Percentiles rank a stretch among this genome's conserved stretches.
Conservation (phyloP, 2,797 vertebrate species). For the Tragopan temminckii region DNA sequence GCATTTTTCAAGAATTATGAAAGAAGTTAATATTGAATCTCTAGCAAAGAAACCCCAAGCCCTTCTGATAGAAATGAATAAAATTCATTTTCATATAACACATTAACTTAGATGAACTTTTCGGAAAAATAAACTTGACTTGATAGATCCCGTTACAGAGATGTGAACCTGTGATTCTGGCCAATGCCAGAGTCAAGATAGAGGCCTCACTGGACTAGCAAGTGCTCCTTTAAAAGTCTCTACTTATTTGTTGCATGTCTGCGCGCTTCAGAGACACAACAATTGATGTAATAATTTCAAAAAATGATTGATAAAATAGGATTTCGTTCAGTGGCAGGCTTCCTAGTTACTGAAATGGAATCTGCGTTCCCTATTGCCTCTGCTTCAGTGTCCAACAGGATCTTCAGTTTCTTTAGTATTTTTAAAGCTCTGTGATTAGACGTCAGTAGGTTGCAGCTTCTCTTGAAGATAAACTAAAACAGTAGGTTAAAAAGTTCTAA, state of each 20-base stretch:
- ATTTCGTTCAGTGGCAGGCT: not conserved
- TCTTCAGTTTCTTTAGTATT: conserved; percentile 9
- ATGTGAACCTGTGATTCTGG: not conserved
- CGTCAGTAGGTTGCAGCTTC: conserved; percentile 59
- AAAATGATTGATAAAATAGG: not conserved
- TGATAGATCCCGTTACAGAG: not conserved
- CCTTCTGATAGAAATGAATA: not conserved
- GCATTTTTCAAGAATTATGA: not conserved
- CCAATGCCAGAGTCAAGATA: not conserved
- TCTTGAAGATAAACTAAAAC: conserved; percentile 67
- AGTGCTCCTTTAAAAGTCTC: conserved; percentile 3
- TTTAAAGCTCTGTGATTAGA: conserved; percentile 51
- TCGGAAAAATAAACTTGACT: not conserved
- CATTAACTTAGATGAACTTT: not conserved
- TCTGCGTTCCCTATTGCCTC: not conserved
- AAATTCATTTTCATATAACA: not conserved
- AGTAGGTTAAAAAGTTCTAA: conserved; percentile 75
- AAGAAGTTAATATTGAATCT: not conserved
- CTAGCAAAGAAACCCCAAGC: not conserved
- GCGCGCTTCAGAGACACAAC: not conserved
- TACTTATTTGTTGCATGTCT: not conserved
- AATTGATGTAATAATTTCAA: not conserved
- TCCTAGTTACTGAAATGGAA: not conserved
- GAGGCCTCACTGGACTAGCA: not conserved
- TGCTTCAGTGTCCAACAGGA: not conserved